Base-by-base conservation (phyloP, 1,140 invertebrate species). In the Papilio machaon region DNA sequence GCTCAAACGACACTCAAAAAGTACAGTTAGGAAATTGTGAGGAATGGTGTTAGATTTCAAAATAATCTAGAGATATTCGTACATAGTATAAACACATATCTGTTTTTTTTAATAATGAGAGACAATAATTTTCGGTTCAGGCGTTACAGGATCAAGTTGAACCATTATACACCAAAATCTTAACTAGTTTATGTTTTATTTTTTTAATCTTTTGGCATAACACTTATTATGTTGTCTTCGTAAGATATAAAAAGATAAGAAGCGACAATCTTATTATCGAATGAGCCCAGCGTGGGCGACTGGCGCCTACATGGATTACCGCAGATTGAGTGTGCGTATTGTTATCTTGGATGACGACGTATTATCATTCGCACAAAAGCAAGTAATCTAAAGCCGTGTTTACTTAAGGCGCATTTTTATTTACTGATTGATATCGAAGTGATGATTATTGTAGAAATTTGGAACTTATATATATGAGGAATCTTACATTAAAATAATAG, bases 321-420 rank as follows among this genome's bases (percentile, higher is more conserved):
- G 46, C 43, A 49, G 73, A 47, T 75, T 75, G 73, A 75, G 47
- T 30, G 46, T 49, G 46, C 46, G 74, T 76, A 76, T 49, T 76
- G 74, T 49, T 76, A 76, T 76, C 74, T 49, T 76, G 19, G 54
- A 52, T 49, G 74, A 76, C 47, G 74, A 76, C 43, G 47, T 19
- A 76, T 76, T 76, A 76, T 76, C 47, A 76, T 76, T 76, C 23
- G 74, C 74, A 49, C 73, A 47, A 76, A 76, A 54, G 74, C 46
- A 13, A 17, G 11, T 47, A 54, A 49, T 76, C 46, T 76, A 70
- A 35, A 70, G 64, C 64, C 64, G 13, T 70, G 64, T 70, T 35
- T 70, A 70, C 30, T 70, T 70, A 70, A 35, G 64, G 11, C 13
- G 30, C 23, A 67, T 67, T 70, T 70, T 70, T 70, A 70, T 70